Base-by-base conservation (phyloP, 2,113 vertebrate genomes). In the Tor tambroides region DNA sequence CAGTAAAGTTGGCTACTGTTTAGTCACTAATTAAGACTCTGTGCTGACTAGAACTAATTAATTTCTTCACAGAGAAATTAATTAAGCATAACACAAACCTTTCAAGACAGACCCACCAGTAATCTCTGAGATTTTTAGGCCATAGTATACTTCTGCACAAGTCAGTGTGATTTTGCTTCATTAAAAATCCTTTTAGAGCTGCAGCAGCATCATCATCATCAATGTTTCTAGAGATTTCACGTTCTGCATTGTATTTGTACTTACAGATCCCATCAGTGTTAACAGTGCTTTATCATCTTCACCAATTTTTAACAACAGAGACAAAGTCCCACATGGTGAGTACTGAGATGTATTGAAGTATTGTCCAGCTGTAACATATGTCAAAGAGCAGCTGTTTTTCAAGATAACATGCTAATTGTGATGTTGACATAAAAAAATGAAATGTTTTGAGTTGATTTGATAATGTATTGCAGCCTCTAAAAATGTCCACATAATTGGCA, bases 231-330 rank as follows among this genome's bases (percentile, higher is more conserved):
- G 54, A 21, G 14, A 28, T 67, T 23, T 86, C 11, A 51, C 10
- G 12, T 72, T 80, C 14, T 26, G 46, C 8, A 32, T 19, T 32
- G n/a, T 35, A 21, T 9, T 26, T 17, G 35, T 59, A n/a, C 1
- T 87, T 79, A 30, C 86, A 89, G 88, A 89, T 49, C 88, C 88
- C 23, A 80, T 89, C 76, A 87, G 85, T 8, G 82, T 87, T 79
- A 89, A 89, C 86, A 89, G 63, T 67, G 65, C 79, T 56, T 80
- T 89, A 56, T 78, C 88, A 23, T 23, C 79, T 23, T 43, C 85
- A 17, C 49, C 84, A 5, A 56, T 79, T 59, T 85, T 84, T 71
- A 87, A 30, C 63, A 71, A 23, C 63, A 49, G 81, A 87, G 88
- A 89, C 74, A 89, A 89, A 65, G 65, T 63, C 14, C 41, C 80